Conservation (phyloP, 2,797 vertebrate genomes). For the Phataginus tetradactyla region DNA sequence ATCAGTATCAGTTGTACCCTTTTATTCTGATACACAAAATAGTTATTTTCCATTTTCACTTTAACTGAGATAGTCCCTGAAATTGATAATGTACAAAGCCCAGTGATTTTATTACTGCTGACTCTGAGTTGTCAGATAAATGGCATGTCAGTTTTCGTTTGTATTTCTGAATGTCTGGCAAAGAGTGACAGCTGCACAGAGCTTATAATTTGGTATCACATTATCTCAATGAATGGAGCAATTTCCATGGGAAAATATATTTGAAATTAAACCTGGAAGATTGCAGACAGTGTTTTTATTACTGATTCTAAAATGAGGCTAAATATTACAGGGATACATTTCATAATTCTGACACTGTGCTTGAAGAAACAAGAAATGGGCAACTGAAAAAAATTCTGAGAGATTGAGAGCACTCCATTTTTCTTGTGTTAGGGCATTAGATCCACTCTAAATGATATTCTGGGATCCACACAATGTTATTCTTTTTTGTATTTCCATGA, state of each 20-base stretch:
- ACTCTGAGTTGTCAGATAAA: slow-evolving; percentile 81
- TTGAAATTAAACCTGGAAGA: slow-evolving; percentile 75
- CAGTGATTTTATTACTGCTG: slow-evolving; percentile 77
- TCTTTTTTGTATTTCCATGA: not conserved
- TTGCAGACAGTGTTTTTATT: slow-evolving; percentile 67
- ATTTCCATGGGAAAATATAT: slow-evolving; percentile 76
- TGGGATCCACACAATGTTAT: not conserved
- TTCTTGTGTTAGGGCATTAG: not conserved
- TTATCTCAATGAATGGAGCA: slow-evolving; percentile 79
- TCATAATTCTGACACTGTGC: slow-evolving; percentile 67
- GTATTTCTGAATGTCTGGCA: slow-evolving; percentile 77
- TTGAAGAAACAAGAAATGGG: not conserved
- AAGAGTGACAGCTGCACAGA: slow-evolving; percentile 84
- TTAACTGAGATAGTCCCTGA: slow-evolving; percentile 72
- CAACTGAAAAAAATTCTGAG: not conserved
- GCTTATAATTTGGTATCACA: slow-evolving; percentile 79
- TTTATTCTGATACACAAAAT: slow-evolving; percentile 59
- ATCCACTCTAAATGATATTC: not conserved
- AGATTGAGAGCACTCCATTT: not conserved
- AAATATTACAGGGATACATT: slow-evolving; percentile 72
- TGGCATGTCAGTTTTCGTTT: slow-evolving; percentile 86
- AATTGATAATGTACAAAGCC: slow-evolving; percentile 64
- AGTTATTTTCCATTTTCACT: slow-evolving; percentile 78
- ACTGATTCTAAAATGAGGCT: slow-evolving; percentile 79
- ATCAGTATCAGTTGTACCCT: not conserved